These are phyloP conservation scores for Linnaemya tessellans DNA, from an alignment of 2,888 invertebrate species.

Conservation along the genomic window DNA sequence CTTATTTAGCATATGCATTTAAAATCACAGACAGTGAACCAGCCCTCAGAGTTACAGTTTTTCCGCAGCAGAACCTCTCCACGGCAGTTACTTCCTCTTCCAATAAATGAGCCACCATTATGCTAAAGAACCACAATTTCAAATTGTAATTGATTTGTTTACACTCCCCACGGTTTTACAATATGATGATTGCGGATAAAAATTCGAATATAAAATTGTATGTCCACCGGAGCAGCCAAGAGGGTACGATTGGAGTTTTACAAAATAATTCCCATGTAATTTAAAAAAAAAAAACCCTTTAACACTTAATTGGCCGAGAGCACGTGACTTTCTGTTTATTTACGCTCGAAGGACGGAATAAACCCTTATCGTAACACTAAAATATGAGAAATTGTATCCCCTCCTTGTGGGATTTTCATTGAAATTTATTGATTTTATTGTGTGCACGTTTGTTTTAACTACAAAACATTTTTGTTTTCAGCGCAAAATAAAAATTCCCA, in stretches of 20 bases:
- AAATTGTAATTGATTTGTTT: slow-evolving; percentile 61
- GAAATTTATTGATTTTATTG: slow-evolving; percentile 60
- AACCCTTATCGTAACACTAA: slow-evolving; percentile 41
- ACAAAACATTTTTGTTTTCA: slow-evolving; percentile 23
- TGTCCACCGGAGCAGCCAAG: background rate
- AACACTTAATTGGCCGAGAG: slow-evolving; percentile 55
- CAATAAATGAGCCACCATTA: background rate
- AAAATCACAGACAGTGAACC: slow-evolving; percentile 11
- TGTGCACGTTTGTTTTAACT: background rate
- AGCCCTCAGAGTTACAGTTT: slow-evolving; percentile 11
- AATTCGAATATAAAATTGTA: background rate
- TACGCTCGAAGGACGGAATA: slow-evolving; percentile 1
- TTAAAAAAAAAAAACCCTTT: slow-evolving; percentile 35
- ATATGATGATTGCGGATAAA: background rate
- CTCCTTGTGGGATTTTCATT: slow-evolving; percentile 7
- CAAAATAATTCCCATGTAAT: slow-evolving; percentile 63
- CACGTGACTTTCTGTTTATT: slow-evolving; percentile 69
- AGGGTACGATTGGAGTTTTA: slow-evolving; percentile 17
- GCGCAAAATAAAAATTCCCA: slow-evolving; percentile 43
- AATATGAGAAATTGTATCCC: background rate
- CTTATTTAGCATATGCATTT: background rate
- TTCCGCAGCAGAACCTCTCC: slow-evolving; percentile 16
- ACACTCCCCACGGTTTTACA: slow-evolving; percentile 28
- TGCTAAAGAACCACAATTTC: slow-evolving; percentile 37
- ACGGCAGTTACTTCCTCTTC: slow-evolving; percentile 38